These are phyloP conservation scores for Syrista parreyssii DNA, from an alignment of 2,888 invertebrate genomes.

Conservation along the genomic window DNA sequence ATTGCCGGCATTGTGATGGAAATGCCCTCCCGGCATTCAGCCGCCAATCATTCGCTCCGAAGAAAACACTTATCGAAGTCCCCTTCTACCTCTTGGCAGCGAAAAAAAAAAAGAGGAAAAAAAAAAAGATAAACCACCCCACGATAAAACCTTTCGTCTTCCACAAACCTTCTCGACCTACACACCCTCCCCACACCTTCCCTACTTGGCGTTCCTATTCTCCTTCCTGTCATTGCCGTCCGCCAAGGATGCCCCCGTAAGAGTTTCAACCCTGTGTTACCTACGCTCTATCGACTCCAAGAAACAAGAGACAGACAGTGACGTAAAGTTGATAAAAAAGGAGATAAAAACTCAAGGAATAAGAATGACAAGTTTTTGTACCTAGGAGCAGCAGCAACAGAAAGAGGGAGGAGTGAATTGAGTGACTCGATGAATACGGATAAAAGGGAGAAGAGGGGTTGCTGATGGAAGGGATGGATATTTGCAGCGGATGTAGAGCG, in stretches of 20 bases:
- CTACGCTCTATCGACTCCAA: not conserved
- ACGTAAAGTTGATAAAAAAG: not conserved
- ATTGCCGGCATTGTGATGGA: slow-evolving; percentile 44
- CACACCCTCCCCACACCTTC: not conserved
- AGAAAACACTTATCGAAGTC: slow-evolving; percentile 35
- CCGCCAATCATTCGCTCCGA: slow-evolving; percentile 43
- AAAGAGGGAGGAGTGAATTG: slow-evolving; percentile 14
- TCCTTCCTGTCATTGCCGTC: not conserved
- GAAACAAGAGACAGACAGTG: not conserved
- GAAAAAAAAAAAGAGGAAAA: slow-evolving; percentile 20
- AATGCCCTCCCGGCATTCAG: slow-evolving; percentile 44
- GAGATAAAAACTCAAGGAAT: not conserved
- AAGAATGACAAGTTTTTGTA: not conserved
- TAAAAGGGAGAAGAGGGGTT: not conserved
- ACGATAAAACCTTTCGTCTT: not conserved
- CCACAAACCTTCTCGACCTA: not conserved
- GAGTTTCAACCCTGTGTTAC: not conserved
- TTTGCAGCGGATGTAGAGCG: slow-evolving; percentile 50
- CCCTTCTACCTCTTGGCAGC: slow-evolving; percentile 9
- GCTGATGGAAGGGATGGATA: slow-evolving; percentile 23
- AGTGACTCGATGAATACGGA: not conserved
- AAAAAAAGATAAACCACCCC: slow-evolving; percentile 3
- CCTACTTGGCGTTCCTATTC: not conserved
- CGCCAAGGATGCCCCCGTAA: not conserved
- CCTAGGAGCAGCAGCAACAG: not conserved